Evolutionary conservation across 2,888 invertebrate species (phyloP).

Genomic region (Melanostoma mellinum): DNA sequence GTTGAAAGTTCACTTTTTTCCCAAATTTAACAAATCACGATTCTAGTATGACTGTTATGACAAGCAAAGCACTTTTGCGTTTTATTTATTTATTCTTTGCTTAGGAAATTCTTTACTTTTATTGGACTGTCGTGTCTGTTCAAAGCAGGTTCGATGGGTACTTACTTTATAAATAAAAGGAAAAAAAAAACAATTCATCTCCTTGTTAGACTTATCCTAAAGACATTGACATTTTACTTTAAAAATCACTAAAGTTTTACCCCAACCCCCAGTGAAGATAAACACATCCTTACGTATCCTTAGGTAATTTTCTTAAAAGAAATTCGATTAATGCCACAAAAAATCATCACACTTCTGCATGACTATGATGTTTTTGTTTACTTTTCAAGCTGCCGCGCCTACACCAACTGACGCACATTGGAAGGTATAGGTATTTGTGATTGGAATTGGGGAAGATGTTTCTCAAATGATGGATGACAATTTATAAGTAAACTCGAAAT

Average conservation of each 20-base stretch:
- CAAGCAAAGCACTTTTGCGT: too few species aligned
- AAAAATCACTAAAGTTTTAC: not conserved
- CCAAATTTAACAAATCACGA: too few species aligned
- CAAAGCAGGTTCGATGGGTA: too few species aligned
- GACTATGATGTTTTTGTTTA: not conserved
- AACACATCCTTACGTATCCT: not conserved
- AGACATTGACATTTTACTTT: not conserved
- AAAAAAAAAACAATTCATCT: too few species aligned
- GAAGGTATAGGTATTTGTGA: not conserved
- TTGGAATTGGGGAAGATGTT: conserved; percentile 7
- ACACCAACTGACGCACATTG: not conserved
- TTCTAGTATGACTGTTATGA: too few species aligned
- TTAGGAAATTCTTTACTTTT: too few species aligned
- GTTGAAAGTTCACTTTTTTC: too few species aligned
- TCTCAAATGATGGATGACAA: conserved; percentile 60
- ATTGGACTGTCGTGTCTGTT: too few species aligned
- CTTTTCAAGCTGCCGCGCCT: not conserved
- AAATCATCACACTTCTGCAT: conserved; percentile 5
- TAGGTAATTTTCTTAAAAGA: conserved; percentile 10
- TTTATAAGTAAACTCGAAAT: conserved; percentile 35
- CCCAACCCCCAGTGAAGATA: not conserved
- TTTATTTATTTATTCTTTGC: too few species aligned
- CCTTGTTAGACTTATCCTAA: too few species aligned
- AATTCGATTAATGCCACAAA: conserved; percentile 7
- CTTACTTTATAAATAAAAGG: too few species aligned